Base-by-base conservation (phyloP, 1,140 invertebrate species). In the Leptestheria dahalacensis region DNA sequence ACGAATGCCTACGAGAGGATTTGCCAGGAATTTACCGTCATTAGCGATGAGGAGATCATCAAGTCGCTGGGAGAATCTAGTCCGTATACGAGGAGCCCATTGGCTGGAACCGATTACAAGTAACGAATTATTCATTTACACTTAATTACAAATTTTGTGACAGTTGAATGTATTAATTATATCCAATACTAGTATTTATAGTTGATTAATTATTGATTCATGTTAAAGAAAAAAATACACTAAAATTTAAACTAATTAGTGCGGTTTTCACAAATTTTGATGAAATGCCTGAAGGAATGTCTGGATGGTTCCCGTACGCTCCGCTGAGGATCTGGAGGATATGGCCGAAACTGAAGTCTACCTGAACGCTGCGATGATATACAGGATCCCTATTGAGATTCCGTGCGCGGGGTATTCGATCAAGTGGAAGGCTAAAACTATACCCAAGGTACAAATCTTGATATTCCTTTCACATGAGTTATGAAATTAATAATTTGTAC, bases 21-120 rank as follows among this genome's bases (percentile, higher is more conserved):
- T 47, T 55, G 53, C n/a, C 26, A 26, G 26, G 53, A 33, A 29
- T 60, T 60, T 10, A 52, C 47, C 11, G 58, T 60, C 26, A 50
- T 60, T 2, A 60, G 58, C 26, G 58, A 60, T 29, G 58, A 60
- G 18, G 58, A 60, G 33, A 60, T 60, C 41, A 49, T 52, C 18
- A 48, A 52, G 20, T 60, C 58, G 2, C 51, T 60, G 11, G 41
- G 29, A 1, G 58, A 51, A 11, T 60, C 58, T 25, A 60, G 58
- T 33, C 58, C 58, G 2, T 60, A 60, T 41, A 41, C 53, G n/a
- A 29, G 33, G 20, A 52, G 48, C 24, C 58, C 58, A 12, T 12
- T 24, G 23, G 48, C 24, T 41, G 51, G 58, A 9, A 28, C 48
- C 23, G 3, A 47, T 12, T 56, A 18, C 15, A 41, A 29, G 53